These are phyloP conservation scores for Hydroisotoma schaefferi DNA, from an alignment of 2,888 invertebrate species.

Conservation along the genomic window DNA sequence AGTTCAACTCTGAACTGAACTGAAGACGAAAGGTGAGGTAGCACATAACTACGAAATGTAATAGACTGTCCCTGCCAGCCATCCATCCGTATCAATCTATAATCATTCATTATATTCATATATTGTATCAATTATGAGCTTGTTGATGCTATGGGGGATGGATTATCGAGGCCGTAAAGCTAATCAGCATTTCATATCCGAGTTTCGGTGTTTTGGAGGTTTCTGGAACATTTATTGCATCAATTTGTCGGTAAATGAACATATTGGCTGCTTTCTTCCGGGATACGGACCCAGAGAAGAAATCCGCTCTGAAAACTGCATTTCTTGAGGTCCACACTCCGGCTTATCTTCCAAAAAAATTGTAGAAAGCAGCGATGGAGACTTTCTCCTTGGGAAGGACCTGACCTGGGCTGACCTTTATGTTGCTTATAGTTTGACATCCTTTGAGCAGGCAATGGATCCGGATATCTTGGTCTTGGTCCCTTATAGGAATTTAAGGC, in stretches of 20 bases:
- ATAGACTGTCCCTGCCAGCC: no score
- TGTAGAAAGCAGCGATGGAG: constrained; percentile 22
- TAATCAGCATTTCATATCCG: neutral
- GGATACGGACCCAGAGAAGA: constrained; percentile 14
- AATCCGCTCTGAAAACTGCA: constrained; percentile 15
- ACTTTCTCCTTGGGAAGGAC: constrained; percentile 27
- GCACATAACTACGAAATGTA: no score
- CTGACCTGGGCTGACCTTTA: constrained; percentile 35
- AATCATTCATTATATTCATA: no score
- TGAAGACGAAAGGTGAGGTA: no score
- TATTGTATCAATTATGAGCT: constrained; percentile 59
- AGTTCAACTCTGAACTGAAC: no score
- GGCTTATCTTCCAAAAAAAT: constrained; percentile 20
- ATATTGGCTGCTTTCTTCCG: constrained; percentile 26
- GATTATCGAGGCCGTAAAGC: constrained; percentile 52
- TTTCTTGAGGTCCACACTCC: constrained; percentile 18
- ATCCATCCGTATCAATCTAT: no score
- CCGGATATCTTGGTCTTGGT: constrained; percentile 6
- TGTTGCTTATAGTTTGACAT: constrained; percentile 23
- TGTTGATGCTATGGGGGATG: constrained; percentile 58
- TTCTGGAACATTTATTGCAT: neutral
- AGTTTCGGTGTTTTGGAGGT: neutral
- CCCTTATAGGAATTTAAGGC: constrained; percentile 16
- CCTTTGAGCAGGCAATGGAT: constrained; percentile 11
- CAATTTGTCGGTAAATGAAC: neutral